Conservation (phyloP, 2,113 vertebrate species). For the Nipponia nippon region DNA sequence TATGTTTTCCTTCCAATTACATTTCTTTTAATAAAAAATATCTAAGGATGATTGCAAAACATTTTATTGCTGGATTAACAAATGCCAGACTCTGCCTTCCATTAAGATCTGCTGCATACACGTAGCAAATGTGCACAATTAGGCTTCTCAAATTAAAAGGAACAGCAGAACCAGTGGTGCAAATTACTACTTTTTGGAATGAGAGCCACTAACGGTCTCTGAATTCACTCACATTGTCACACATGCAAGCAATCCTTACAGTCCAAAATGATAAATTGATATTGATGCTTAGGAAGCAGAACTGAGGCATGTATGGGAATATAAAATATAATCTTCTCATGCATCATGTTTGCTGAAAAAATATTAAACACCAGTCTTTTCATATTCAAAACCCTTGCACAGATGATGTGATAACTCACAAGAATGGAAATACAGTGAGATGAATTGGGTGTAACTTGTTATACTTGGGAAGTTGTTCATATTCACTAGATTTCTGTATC, state of each 20-base stretch:
- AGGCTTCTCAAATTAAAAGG: not conserved
- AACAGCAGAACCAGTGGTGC: not conserved
- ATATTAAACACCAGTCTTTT: not conserved
- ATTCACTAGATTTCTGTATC: not conserved
- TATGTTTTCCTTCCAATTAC: not conserved
- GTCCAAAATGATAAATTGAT: not conserved
- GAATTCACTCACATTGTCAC: not conserved
- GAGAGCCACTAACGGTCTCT: not conserved
- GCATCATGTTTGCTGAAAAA: not conserved
- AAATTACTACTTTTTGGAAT: not conserved
- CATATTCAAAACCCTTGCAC: not conserved
- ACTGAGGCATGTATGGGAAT: not conserved
- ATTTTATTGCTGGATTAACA: not conserved
- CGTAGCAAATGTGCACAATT: not conserved
- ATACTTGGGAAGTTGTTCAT: not conserved
- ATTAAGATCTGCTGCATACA: not conserved
- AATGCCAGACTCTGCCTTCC: not conserved
- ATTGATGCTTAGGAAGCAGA: not conserved
- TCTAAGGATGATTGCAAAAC: not conserved
- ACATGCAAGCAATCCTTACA: not conserved
- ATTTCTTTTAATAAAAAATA: not conserved
- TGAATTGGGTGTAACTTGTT: not conserved
- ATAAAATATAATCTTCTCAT: not conserved
- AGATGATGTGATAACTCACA: not conserved
- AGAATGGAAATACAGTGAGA: not conserved